phyloP scores from a whole-genome alignment of 2,113 vertebrate species.

The Spea multiplicata region DNA sequence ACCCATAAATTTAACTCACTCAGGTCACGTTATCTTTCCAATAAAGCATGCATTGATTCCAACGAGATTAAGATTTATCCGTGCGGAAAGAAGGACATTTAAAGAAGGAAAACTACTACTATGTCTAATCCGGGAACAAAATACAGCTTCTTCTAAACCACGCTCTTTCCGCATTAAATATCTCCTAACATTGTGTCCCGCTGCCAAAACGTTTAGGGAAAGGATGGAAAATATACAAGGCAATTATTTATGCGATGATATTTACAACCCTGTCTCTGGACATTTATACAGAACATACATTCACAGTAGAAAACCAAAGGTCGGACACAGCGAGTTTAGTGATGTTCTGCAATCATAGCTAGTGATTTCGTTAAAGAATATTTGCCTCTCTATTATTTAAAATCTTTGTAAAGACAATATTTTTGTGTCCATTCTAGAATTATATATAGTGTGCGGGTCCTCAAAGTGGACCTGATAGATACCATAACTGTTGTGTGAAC shows the following conservation, averaged over 20 bases:
- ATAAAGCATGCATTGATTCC: background rate
- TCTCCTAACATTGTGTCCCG: background rate
- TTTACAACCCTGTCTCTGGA: background rate
- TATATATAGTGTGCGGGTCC: too few relatives aligned
- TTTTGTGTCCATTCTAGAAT: too few relatives aligned
- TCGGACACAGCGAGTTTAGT: background rate
- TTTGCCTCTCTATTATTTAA: too few relatives aligned
- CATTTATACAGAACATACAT: background rate
- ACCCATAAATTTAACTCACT: background rate
- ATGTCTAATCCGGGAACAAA: background rate
- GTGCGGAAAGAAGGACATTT: background rate
- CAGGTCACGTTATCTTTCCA: background rate
- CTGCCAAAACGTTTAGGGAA: background rate
- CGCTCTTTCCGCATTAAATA: background rate
- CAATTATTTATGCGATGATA: background rate
- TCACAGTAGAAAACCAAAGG: background rate
- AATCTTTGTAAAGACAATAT: background rate
- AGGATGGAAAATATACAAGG: background rate
- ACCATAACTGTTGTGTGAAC: too few relatives aligned
- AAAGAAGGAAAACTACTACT: background rate
- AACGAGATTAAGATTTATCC: background rate
- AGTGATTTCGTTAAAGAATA: too few relatives aligned
- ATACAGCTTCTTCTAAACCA: background rate
- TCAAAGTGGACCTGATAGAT: too few relatives aligned
- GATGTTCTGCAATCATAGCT: too few relatives aligned